phyloP scores from a whole-genome alignment of 2,888 invertebrate species.

The Rhamnusium bicolor region DNA sequence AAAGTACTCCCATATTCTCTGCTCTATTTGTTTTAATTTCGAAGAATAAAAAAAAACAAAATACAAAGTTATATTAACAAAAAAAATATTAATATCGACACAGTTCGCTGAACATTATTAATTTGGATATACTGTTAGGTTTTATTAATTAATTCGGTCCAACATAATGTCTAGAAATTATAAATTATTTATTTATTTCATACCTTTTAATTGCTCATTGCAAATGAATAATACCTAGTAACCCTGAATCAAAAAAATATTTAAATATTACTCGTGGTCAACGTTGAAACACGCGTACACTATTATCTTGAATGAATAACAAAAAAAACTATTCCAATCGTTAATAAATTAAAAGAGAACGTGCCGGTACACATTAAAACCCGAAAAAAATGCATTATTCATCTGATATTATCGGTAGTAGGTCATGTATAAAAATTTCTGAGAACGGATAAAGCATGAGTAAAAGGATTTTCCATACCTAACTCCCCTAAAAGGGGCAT shows the following conservation, averaged over 20 bases:
- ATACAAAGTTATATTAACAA: too few species aligned
- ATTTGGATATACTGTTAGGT: too few species aligned
- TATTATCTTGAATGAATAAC: not conserved
- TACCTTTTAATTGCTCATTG: not conserved
- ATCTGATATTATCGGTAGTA: slow-evolving; percentile 33
- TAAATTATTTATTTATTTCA: too few species aligned
- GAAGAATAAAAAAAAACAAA: too few species aligned
- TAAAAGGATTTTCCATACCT: slow-evolving; percentile 39
- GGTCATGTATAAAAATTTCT: slow-evolving; percentile 38
- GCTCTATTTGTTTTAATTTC: too few species aligned
- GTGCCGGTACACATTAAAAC: slow-evolving; percentile 30
- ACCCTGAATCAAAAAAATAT: not conserved
- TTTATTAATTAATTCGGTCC: too few species aligned
- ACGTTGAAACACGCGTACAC: not conserved
- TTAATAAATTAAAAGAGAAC: slow-evolving; percentile 21
- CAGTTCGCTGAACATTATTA: too few species aligned
- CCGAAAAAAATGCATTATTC: slow-evolving; percentile 37
- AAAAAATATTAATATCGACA: too few species aligned
- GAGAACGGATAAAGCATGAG: slow-evolving; percentile 28
- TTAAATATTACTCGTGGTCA: not conserved
- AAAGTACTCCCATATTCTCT: too few species aligned
- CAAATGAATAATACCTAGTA: not conserved
- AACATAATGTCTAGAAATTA: too few species aligned
- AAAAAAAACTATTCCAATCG: slow-evolving; percentile 19
- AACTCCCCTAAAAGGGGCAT: slow-evolving; percentile 35